Base-by-base conservation (phyloP, 2,797 vertebrate species). In the Lerista edwardsae region DNA sequence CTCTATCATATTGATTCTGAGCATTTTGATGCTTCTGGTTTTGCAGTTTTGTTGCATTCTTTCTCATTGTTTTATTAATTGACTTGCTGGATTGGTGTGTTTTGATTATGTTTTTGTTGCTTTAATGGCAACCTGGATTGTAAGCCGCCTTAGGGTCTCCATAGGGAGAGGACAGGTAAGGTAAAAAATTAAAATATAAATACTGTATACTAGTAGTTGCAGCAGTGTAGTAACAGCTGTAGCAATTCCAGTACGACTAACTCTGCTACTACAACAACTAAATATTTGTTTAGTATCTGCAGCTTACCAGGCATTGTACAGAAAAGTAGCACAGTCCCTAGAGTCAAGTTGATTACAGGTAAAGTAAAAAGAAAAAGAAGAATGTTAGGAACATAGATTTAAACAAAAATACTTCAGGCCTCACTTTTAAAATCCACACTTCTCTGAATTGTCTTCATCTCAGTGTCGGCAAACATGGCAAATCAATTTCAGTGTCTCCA, bases 401-500 rank as follows among this genome's bases (percentile, higher is more conserved):
- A 21, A 21, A 6, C 88, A 68, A 21, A 79, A 84, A 84, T 80
- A 14, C 47, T 47, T 10, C 11, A 47, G 47, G 47, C 9, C 41
- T 44, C 47, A 83, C 15, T 83, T 90, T 76, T 83, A 64, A 89
- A 91, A 90, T 76, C 12, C 17, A 29, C 80, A 71, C 75, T 92
- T 90, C 87, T 36, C 82, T 71, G 15, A 83, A 39, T 61, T 81
- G 34, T 85, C 71, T 85, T 92, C 83, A 84, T 84, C 75, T 75
- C 9, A 61, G 34, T 72, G 36, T 51, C 41, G 91, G 94, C 88
- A 93, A 11, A 75, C 47, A 90, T 82, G 86, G 86, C 88, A 88
- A 73, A 88, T 91, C 78, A 90, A 75, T 91, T 89, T 93, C 80
- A 82, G 84, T 86, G 57, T 84, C 47, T 51, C 36, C 61, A 80